phyloP scores from a whole-genome alignment of 2,888 invertebrate genomes.

The Micropterix aruncella region DNA sequence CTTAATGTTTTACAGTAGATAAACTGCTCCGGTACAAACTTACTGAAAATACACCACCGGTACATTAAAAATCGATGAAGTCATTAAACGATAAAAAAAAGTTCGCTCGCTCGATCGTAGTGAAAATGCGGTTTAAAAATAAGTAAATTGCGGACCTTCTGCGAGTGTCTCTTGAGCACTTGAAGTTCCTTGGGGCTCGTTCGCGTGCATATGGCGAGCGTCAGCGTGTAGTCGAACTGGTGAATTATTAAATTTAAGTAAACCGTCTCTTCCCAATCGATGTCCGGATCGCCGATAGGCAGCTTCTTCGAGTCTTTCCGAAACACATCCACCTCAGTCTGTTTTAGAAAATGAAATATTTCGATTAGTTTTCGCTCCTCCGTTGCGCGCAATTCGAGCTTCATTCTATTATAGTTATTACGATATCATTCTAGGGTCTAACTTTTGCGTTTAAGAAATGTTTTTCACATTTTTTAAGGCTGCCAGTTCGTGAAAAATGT shows the following conservation, averaged over 20 bases:
- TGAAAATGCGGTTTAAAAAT: neutral
- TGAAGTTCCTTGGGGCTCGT: constrained; percentile 96
- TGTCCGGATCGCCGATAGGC: constrained; percentile 89
- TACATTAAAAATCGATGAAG: too few species aligned
- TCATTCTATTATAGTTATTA: neutral
- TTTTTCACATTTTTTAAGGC: neutral
- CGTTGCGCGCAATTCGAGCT: neutral
- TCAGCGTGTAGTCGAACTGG: constrained; percentile 96
- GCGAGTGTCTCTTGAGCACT: constrained; percentile 82
- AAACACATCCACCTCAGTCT: constrained; percentile 95
- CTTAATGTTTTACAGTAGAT: too few species aligned
- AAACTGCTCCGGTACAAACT: too few species aligned
- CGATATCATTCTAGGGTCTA: neutral
- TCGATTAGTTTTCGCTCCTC: too few species aligned
- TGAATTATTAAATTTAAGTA: constrained; percentile 96
- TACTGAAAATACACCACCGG: too few species aligned
- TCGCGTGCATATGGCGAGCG: constrained; percentile 93
- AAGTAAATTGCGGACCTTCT: constrained; percentile 39
- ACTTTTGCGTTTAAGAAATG: neutral
- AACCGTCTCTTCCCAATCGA: constrained; percentile 99
- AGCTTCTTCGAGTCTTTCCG: constrained; percentile 93
- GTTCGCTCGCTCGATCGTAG: constrained; percentile 52
- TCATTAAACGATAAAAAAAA: constrained; percentile 62
- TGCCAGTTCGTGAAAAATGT: neutral
- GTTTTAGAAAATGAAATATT: too few species aligned